Conservation (phyloP, 2,113 vertebrate genomes). For the Lycaon pictus region DNA sequence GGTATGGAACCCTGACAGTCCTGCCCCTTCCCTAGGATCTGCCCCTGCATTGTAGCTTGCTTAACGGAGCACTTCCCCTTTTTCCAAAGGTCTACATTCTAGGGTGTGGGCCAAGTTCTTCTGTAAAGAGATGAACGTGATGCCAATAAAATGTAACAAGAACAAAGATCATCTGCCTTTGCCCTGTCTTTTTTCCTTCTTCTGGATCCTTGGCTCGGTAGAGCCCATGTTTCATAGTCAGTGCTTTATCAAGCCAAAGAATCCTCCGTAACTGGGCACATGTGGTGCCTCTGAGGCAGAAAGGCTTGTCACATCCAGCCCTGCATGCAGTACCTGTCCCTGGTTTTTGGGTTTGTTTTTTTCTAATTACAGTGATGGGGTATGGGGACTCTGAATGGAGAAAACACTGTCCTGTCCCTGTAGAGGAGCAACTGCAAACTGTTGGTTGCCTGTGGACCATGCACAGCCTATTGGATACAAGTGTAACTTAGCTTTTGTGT, state of each 20-base stretch:
- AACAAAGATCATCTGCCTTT: slow-evolving; percentile 85
- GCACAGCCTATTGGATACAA: background rate
- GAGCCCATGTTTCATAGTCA: too few relatives aligned
- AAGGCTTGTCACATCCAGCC: background rate
- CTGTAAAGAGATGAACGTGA: slow-evolving; percentile 91
- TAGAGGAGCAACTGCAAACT: background rate
- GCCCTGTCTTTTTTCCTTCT: slow-evolving; percentile 80
- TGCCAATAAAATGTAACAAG: slow-evolving; percentile 92
- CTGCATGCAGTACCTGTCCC: background rate
- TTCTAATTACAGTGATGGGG: background rate
- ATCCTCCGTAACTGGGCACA: background rate
- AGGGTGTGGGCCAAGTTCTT: slow-evolving; percentile 89
- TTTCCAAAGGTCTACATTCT: slow-evolving; percentile 87
- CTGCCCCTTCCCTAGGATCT: slow-evolving; percentile 82
- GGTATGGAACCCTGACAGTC: slow-evolving; percentile 84
- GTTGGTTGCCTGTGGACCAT: background rate
- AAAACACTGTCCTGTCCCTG: too few relatives aligned
- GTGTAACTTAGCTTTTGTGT: background rate
- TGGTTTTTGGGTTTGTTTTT: background rate
- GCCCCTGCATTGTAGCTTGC: slow-evolving; percentile 89
- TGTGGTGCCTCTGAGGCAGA: background rate
- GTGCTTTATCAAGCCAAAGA: background rate
- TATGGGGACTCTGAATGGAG: too few relatives aligned
- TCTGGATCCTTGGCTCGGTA: background rate
- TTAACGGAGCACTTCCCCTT: slow-evolving; percentile 86